Conservation (phyloP, 1,140 invertebrate genomes). For the Leptinotarsa texana region DNA sequence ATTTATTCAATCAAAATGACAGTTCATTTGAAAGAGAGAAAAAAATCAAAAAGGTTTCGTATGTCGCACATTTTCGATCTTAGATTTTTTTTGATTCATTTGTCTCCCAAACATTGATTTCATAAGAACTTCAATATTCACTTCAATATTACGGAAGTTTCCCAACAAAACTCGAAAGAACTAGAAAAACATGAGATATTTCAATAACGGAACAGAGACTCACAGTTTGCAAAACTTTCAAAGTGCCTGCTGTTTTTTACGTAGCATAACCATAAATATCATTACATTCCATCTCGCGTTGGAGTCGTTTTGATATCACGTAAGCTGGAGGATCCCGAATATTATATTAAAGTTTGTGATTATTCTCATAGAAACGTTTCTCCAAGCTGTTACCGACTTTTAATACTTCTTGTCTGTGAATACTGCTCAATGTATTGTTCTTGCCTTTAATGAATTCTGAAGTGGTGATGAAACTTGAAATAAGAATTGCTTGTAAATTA, state of each 20-base stretch:
- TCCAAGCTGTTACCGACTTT: constrained; percentile 32
- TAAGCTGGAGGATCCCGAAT: neutral
- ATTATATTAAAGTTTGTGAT: constrained; percentile 35
- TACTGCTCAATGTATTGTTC: constrained; percentile 29
- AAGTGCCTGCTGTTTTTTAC: neutral
- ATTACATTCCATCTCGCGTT: neutral
- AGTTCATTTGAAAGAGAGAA: no score
- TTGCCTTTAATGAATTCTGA: constrained; percentile 28
- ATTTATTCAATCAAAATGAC: no score
- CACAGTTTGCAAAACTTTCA: neutral
- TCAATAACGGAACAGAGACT: neutral
- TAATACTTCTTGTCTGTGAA: constrained; percentile 25
- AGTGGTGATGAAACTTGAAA: constrained; percentile 24
- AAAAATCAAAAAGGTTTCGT: no score
- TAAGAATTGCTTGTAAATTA: constrained; percentile 11
- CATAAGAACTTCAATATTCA: no score
- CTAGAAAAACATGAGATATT: neutral
- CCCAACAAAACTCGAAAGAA: neutral
- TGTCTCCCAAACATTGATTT: no score
- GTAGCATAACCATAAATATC: neutral
- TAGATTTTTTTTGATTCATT: no score
- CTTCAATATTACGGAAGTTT: no score
- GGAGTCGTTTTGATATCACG: neutral
- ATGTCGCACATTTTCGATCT: no score
- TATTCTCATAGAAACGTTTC: constrained; percentile 30